Conservation (phyloP, 2,113 vertebrate species). For the Sialia sialis region DNA sequence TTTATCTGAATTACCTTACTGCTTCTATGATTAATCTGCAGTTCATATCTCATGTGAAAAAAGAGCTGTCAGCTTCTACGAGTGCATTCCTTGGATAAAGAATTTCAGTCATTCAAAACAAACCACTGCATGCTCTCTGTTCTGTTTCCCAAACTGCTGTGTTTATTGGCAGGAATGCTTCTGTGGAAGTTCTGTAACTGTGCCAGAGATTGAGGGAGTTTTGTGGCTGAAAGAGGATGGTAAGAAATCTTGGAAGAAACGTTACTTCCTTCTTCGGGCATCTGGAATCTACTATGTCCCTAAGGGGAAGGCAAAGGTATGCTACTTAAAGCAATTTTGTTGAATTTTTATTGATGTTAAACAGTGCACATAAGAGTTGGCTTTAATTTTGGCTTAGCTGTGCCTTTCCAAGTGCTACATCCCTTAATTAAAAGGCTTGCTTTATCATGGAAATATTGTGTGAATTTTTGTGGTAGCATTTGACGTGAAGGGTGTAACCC, state of each 20-base stretch:
- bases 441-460: neutral
- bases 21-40: neutral
- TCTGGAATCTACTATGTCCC: constrained; percentile 98
- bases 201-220: constrained; percentile 96
- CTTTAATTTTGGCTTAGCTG: neutral
- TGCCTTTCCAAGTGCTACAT: neutral
- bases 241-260: constrained; percentile 98
- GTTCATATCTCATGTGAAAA: neutral
- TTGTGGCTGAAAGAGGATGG: constrained; percentile 97
- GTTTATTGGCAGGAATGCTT: constrained; percentile 87
- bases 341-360: neutral
- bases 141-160: neutral
- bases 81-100: neutral
- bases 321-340: neutral
- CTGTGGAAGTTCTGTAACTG: constrained; percentile 92
- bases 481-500: neutral
- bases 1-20: neutral
- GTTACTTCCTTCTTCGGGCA: constrained; percentile 94
- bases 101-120: neutral
- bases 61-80: neutral
- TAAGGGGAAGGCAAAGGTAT: constrained; percentile 97
- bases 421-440: neutral
- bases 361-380: neutral
- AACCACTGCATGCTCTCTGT: neutral
- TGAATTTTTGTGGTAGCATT: neutral